Percentiles rank a stretch among this genome's conserved stretches.
Evolutionary conservation across 2,888 invertebrate species (phyloP).

Genomic region (Steromphala cineraria): DNA sequence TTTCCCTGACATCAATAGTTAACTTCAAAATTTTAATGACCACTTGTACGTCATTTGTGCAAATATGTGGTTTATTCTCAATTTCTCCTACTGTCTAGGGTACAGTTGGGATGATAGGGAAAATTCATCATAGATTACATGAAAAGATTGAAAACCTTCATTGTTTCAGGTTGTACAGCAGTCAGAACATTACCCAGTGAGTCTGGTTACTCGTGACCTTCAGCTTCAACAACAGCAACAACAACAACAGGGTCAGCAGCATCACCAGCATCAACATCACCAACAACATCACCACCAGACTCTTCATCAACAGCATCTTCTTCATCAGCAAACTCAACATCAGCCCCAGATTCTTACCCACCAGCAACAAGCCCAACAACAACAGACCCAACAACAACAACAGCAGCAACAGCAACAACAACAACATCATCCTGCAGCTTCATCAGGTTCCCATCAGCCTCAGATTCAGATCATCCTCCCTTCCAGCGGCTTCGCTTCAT

Average conservation of each 20-base stretch:
- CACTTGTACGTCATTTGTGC: too few relatives aligned
- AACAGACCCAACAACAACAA: neutral
- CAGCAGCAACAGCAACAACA: conserved; percentile 17
- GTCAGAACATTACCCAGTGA: neutral
- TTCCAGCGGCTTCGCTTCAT: neutral
- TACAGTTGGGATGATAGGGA: too few relatives aligned
- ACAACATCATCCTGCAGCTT: neutral
- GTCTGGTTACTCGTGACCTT: neutral
- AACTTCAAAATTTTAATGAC: too few relatives aligned
- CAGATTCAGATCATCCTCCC: conserved; percentile 43
- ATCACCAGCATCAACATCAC: conserved; percentile 22
- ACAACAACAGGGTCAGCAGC: conserved; percentile 22
- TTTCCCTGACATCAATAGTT: too few relatives aligned
- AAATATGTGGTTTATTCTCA: too few relatives aligned
- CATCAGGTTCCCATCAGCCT: conserved; percentile 1
- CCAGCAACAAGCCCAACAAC: conserved; percentile 2
- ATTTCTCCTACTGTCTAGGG: too few relatives aligned
- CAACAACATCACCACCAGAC: conserved; percentile 19
- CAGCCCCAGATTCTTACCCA: neutral
- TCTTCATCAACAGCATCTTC: conserved; percentile 21
- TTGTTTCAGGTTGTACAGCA: conserved; percentile 19
- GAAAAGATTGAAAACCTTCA: too few relatives aligned
- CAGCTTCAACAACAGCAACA: conserved; percentile 26
- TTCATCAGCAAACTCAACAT: conserved; percentile 9
- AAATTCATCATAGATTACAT: too few relatives aligned